Percentiles rank a stretch among this genome's conserved stretches.
phyloP scores from a whole-genome alignment of 2,797 vertebrate genomes.

The Buceros bicornis region DNA sequence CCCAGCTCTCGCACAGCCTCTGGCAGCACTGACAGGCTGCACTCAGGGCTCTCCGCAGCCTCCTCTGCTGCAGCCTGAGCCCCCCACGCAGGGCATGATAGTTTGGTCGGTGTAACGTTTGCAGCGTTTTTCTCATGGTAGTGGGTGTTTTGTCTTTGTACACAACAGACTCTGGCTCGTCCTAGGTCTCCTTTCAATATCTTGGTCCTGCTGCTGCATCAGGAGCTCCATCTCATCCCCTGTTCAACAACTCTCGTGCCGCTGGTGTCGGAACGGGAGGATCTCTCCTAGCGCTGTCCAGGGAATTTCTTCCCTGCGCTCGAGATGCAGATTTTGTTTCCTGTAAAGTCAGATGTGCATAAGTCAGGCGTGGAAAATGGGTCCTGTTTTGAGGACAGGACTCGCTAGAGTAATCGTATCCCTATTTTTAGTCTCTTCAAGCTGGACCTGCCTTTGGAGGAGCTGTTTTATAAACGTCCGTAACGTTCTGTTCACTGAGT shows the following conservation, averaged over 20 bases:
- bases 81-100: background rate
- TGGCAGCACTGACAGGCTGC: no score
- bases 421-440: background rate
- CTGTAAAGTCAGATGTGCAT: background rate
- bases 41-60: no score
- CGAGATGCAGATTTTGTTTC: background rate
- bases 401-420: background rate
- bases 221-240: background rate
- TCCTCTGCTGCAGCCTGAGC: no score
- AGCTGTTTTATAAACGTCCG: background rate
- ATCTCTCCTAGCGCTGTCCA: background rate
- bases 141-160: background rate
- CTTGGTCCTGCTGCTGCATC: background rate
- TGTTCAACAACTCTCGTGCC: rapidly evolving
- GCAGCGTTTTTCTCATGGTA: background rate
- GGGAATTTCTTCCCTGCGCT: background rate
- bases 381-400: background rate
- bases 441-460: background rate
- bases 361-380: background rate
- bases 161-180: background rate
- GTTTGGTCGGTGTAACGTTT: background rate
- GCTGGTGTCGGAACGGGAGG: background rate
- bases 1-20: no score
- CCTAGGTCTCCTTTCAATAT: background rate
- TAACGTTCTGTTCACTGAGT: background rate